Conservation (phyloP, 1,140 invertebrate species). For the Drosophila albomicans region DNA sequence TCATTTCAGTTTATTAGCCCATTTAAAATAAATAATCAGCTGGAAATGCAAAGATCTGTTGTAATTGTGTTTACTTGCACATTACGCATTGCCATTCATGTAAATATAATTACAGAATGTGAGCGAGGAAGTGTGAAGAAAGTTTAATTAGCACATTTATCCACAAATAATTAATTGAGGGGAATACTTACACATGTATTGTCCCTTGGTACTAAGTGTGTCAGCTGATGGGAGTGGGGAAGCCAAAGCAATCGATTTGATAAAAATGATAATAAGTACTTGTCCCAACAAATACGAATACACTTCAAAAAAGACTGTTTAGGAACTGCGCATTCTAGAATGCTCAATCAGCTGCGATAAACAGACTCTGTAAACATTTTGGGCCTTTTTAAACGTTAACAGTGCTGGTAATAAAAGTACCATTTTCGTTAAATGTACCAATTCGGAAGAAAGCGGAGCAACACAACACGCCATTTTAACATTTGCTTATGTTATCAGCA, state of each 20-base stretch:
- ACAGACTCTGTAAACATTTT: background rate
- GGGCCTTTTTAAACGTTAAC: background rate
- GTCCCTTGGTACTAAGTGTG: too few species aligned
- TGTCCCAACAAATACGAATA: background rate
- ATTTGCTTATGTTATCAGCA: background rate
- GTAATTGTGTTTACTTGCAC: constrained; percentile 4
- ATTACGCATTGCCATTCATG: background rate
- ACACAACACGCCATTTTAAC: constrained; percentile 2
- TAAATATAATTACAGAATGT: constrained; percentile 4
- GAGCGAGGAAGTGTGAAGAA: background rate
- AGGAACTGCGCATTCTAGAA: background rate
- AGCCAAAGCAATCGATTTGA: constrained; percentile 15
- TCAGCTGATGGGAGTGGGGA: background rate
- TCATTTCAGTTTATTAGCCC: constrained; percentile 77
- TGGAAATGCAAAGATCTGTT: constrained; percentile 21
- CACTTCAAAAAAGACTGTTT: constrained; percentile 1
- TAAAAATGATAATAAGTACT: background rate
- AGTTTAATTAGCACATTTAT: constrained; percentile 22
- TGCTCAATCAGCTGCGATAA: background rate
- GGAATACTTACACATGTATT: constrained; percentile 7
- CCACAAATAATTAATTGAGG: background rate
- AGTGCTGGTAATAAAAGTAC: background rate
- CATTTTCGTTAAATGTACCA: too few species aligned
- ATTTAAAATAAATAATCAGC: constrained; percentile 65
- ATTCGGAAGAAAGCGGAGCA: background rate